Evolutionary conservation across 2,888 invertebrate species (phyloP).

Genomic region (Drosophila aldrichi): DNA sequence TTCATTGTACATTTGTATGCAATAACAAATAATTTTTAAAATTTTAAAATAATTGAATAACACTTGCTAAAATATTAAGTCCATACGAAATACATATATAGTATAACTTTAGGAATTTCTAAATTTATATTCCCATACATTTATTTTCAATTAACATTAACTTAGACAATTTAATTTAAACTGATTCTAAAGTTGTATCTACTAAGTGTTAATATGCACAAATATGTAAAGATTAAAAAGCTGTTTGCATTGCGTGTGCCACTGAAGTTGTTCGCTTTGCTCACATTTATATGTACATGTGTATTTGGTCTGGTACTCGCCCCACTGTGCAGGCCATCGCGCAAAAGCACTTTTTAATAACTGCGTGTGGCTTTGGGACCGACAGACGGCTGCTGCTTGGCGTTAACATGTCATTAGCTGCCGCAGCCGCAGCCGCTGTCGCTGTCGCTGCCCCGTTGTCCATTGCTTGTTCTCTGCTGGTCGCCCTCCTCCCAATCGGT

Average conservation of each 20-base stretch:
- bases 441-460: slow-evolving; percentile 2
- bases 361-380: slow-evolving; percentile 65
- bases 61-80: too few relatives aligned
- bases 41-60: too few relatives aligned
- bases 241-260: slow-evolving; percentile 7
- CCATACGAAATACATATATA: neutral
- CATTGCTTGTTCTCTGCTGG: slow-evolving; percentile 38
- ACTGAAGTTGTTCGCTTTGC: slow-evolving; percentile 23
- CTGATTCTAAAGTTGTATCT: neutral
- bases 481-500: slow-evolving; percentile 17
- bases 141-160: neutral
- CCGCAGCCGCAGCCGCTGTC: slow-evolving; percentile 18
- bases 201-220: neutral
- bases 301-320: slow-evolving; percentile 25
- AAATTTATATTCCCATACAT: neutral
- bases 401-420: slow-evolving; percentile 79
- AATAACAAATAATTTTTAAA: too few relatives aligned
- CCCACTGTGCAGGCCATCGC: slow-evolving; percentile 65
- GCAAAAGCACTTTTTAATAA: slow-evolving; percentile 77
- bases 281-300: slow-evolving; percentile 8
- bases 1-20: too few relatives aligned
- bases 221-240: neutral
- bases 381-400: slow-evolving; percentile 52
- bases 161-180: neutral
- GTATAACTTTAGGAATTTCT: neutral